These are phyloP conservation scores for Diadophis punctatus DNA, from an alignment of 2,113 vertebrate genomes.

Conservation along the genomic window DNA sequence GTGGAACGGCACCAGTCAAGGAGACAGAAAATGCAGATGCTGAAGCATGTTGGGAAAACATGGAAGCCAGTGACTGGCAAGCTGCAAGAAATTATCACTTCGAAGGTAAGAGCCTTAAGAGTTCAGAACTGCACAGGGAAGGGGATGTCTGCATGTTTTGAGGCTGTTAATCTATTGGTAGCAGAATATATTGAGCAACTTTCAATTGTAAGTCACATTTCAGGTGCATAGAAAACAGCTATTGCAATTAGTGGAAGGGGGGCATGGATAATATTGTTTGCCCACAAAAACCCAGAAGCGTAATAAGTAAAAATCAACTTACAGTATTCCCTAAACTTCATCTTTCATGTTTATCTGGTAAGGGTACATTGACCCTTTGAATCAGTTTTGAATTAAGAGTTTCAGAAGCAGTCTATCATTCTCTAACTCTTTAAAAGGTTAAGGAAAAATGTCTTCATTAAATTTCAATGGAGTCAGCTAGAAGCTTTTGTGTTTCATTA, in stretches of 20 bases:
- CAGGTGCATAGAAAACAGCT: not conserved
- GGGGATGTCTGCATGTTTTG: not conserved
- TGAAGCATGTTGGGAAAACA: constrained; percentile 17
- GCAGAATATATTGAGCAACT: not conserved
- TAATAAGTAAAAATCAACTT: not conserved
- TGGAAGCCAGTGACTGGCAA: constrained; percentile 40
- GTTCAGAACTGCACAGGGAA: no score
- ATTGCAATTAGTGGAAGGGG: not conserved
- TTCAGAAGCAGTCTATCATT: not conserved
- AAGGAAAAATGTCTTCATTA: not conserved
- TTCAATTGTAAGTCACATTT: not conserved
- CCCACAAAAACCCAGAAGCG: no score
- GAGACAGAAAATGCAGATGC: not conserved
- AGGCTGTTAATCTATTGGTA: not conserved
- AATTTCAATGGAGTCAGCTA: not conserved
- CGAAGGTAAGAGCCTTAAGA: constrained; percentile 20
- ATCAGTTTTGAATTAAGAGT: not conserved
- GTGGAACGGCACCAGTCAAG: not conserved
- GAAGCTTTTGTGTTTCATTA: not conserved
- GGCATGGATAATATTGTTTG: not conserved
- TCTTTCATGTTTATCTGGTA: not conserved
- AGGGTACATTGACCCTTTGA: not conserved
- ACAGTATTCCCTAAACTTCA: not conserved
- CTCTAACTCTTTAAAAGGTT: not conserved
- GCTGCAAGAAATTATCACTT: constrained; percentile 34